Percentiles rank a stretch among this genome's conserved stretches.
Evolutionary conservation across 2,113 vertebrate species (phyloP).

Genomic region (Crypturellus undulatus): DNA sequence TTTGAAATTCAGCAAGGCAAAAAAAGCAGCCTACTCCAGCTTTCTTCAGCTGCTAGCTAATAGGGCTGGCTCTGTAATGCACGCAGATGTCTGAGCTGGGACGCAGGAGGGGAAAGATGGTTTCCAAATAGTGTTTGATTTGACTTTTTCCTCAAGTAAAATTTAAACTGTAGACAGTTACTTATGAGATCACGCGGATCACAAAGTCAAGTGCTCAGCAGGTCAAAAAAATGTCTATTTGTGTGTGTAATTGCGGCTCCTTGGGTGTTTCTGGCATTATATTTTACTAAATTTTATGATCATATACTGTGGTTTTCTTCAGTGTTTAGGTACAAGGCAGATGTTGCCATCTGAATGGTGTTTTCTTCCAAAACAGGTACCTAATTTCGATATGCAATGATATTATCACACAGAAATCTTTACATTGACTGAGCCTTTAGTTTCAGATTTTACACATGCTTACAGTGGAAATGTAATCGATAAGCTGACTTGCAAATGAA

Average conservation of each 20-base stretch:
- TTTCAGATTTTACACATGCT: not conserved
- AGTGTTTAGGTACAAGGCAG: not conserved
- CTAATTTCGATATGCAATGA: not conserved
- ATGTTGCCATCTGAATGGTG: not conserved
- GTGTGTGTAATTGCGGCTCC: not conserved
- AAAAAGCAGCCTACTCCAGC: not conserved
- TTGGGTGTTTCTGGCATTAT: not conserved
- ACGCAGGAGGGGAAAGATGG: not conserved
- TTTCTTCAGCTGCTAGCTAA: not conserved
- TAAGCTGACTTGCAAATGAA: not conserved
- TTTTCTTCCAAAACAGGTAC: not conserved
- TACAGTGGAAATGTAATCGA: not conserved
- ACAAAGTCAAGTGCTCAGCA: not conserved
- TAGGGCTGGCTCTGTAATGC: not conserved
- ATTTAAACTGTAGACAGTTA: not conserved
- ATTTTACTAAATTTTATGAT: not conserved
- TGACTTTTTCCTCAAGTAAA: not conserved
- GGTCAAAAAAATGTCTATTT: not conserved
- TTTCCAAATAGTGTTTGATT: not conserved
- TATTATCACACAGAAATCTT: not conserved
- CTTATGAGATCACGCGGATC: not conserved
- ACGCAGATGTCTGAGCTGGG: not conserved
- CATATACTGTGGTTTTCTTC: not conserved
- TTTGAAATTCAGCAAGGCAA: not conserved
- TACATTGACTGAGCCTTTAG: not conserved